Evolutionary conservation across 2,888 invertebrate genomes (phyloP), one percentile per base, ranked within the genome.

Genomic region (Dryadula phaetusa): DNA sequence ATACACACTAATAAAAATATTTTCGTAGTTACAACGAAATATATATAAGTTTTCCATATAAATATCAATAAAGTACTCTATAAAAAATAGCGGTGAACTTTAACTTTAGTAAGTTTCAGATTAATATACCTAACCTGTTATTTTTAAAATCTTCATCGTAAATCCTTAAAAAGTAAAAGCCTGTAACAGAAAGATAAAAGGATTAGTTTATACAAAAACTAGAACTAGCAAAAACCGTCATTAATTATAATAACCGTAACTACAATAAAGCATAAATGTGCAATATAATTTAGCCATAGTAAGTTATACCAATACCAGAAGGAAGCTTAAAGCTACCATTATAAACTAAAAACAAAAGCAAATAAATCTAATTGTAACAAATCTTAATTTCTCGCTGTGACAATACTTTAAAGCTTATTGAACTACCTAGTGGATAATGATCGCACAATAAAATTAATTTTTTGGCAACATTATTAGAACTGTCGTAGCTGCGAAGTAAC

Each of bases 271-370:
- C 52, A 16, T 52, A 28, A 28, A 28, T 49, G 28, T 52, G 25
- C 8, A 52, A 37, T 10, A 16, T 10, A 16, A 16, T 32, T 32
- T 52, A 52, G 25, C 49, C 16, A 7, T 22, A 22, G 3, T 28
- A 52, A 8, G 4, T 16, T 52, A 32, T 16, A 52, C 28, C 52
- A 5, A 2, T 28, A 32, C 70, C 79, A 78, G 76, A 32, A 52
- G 42, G 42, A 53, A 32, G 67, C 70, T 63, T 54, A 62, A 65
- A 44, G 60, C 60, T 82, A 82, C 79, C 80, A 88, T 88, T 89
- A 86, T 86, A 87, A 86, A 80, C 80, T 75, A 78, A 77, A 78
- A 77, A 78, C 76, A 83, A 81, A 72, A 79, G 77, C 82, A 83
- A 83, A 84, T 84, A 64, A 28, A 47, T 66, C 34, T 54, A 54